Base-by-base conservation (phyloP, 2,888 invertebrate genomes). In the Dynastes grantii region DNA sequence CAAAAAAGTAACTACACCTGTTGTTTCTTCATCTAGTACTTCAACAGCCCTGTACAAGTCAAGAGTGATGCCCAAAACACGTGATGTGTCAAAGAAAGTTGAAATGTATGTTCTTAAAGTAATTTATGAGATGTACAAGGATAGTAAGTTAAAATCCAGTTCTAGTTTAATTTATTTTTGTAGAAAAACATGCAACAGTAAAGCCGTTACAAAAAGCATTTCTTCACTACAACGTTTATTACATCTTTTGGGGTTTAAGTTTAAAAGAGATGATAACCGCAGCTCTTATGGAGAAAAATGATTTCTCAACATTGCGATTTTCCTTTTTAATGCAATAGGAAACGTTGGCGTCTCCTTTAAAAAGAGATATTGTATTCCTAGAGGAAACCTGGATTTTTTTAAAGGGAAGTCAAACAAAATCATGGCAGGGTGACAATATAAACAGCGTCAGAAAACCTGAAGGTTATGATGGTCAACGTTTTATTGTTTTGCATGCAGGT, bases 401-500 rank as follows among this genome's bases (percentile, higher is more conserved):
- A 27, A 78, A 78, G 11, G 79, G 76, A 71, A 76, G 22, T 27
- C n/a, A 45, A 70, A 75, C 16, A 9, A 55, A 40, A 63, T 78
- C 76, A 32, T 80, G 80, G 81, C 79, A 80, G 64, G 79, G 80
- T 76, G 78, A 75, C 22, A 58, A 68, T 55, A 65, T 49, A 11
- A 77, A 77, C 53, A 79, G 77, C 58, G 78, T 80, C n/a, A 51
- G 73, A 61, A 80, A 76, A 79, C 58, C 75, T 8, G 71, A 67
- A 22, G 76, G 75, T 9, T 75, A 68, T 51, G 77, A 79, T 76
- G 80, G 81, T 2, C 80, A 81, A 81, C 77, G 79, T 0, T 80
- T 76, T 67, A 79, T 81, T 27, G 53, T 80, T 37, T 11, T 80
- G 27, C 81, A 80, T 75, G 80, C 80, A 37, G 79, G 81, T 55